A percentile compares a stretch with the other conserved stretches of the same genome.
Evolutionary conservation across 2,888 invertebrate species (phyloP).

Genomic region (Eupsilia transversa): DNA sequence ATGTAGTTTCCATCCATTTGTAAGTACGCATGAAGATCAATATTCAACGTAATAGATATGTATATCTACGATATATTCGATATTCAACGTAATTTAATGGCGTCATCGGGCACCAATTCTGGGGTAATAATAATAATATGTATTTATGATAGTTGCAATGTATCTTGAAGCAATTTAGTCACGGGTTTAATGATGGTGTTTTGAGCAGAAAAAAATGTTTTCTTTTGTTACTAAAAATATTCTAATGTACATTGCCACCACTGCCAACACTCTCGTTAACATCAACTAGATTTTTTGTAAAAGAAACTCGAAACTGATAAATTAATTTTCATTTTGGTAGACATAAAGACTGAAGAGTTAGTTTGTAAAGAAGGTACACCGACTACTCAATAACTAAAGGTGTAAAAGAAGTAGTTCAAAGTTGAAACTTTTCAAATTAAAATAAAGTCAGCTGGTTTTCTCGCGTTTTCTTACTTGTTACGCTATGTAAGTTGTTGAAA

Average conservation of each 20-base stretch:
- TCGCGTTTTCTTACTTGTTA: conserved; percentile 7
- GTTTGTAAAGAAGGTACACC: conserved; percentile 26
- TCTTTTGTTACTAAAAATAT: neutral
- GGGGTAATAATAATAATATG: neutral
- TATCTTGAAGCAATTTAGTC: neutral
- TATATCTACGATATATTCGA: conserved; percentile 1
- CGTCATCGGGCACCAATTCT: neutral
- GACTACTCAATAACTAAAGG: conserved; percentile 32
- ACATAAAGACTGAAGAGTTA: conserved; percentile 15
- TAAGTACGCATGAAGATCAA: neutral
- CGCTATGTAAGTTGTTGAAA: conserved; percentile 20
- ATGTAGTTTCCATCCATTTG: neutral
- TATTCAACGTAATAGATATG: neutral
- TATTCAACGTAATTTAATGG: conserved; percentile 11
- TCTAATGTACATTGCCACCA: neutral
- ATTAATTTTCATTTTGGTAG: conserved; percentile 24
- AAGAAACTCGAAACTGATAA: conserved; percentile 12
- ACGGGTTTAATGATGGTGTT: neutral
- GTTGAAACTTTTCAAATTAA: conserved; percentile 58
- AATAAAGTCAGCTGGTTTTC: conserved; percentile 36
- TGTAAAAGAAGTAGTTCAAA: conserved; percentile 36
- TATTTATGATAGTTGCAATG: neutral
- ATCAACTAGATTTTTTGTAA: neutral
- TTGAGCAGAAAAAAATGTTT: neutral
- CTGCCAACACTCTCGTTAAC: neutral